Conservation (phyloP, 2,113 vertebrate species). For the Spheniscus mendiculus region DNA sequence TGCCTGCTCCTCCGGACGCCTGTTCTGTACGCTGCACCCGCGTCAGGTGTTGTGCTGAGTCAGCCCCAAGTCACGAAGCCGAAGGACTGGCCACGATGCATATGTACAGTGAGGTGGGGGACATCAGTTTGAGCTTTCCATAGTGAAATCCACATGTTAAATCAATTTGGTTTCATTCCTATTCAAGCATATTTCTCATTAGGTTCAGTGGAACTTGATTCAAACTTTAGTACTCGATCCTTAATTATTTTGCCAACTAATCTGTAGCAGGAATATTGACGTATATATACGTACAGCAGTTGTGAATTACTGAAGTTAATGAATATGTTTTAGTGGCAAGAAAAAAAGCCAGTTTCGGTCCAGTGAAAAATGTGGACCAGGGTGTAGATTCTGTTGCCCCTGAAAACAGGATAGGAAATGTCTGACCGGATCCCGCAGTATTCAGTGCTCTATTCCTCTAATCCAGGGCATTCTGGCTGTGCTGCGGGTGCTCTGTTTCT, state of each 20-base stretch:
- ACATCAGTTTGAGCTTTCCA: neutral
- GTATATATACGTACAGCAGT: too few species aligned
- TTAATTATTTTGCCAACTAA: neutral
- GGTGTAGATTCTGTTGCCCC: neutral
- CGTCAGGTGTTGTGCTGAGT: neutral
- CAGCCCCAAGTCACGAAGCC: neutral
- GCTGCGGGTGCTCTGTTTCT: rapidly evolving
- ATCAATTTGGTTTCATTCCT: neutral
- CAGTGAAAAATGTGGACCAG: neutral
- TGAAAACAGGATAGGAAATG: neutral
- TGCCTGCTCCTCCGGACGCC: neutral
- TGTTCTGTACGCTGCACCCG: rapidly evolving
- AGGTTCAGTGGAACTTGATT: neutral
- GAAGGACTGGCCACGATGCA: rapidly evolving
- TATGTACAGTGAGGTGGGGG: neutral
- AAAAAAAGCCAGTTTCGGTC: neutral
- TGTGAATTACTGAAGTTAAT: neutral
- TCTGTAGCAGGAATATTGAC: neutral
- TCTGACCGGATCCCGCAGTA: too few species aligned
- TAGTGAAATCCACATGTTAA: neutral
- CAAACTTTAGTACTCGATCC: neutral
- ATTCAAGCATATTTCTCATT: neutral
- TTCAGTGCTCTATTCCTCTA: rapidly evolving
- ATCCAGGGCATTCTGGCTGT: rapidly evolving
- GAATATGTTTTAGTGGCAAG: neutral